Evolutionary conservation across 2,797 vertebrate species (phyloP), one percentile per base, ranked within the genome.

Genomic region (Enteromius treurensis): DNA sequence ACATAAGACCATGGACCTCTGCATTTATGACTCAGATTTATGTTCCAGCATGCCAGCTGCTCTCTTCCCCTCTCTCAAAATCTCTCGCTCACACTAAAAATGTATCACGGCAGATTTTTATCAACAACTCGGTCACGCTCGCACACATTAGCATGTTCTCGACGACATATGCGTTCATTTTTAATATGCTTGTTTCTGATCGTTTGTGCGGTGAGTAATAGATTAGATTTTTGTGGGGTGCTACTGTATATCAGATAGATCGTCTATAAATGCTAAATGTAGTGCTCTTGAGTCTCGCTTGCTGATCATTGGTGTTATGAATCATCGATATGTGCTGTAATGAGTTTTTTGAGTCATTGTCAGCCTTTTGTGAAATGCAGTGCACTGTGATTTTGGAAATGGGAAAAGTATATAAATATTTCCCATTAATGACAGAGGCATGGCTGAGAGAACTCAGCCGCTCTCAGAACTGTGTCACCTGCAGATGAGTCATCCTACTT

Each of bases 1-100:
- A 83, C 14, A 80, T 85, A 86, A 90, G 88, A 73, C 73, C 74
- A 62, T 65, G 70, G 42, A 70, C 78, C 65, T 79, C 29, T 81
- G 88, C 77, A 89, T 93, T 93, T 92, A 91, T 88, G 82, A 58
- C 79, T 60, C 84, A 85, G 82, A 77, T 93, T 93, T 73, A 87
- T 51, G 37, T 80, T 75, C 75, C 58, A 49, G 78, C 67, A 80
- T 4, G 51, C 77, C 85, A 86, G 82, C 86, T 84, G 77, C 82
- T 84, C 83, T 75, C 71, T 58, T 29, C 42, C 73, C 37, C 58
- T 40, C n/a, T 53, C 47, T 81, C 60, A 67, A 55, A 71, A 70
- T 45, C 83, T 67, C 68, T 75, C 42, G 0, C 42, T 77, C 70
- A 37, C 71, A 58, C 83, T 23, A 68, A 37, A 71, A 70, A 70